Evolutionary conservation across 2,113 vertebrate species (phyloP).

Genomic region (Scartelaos histophorus): DNA sequence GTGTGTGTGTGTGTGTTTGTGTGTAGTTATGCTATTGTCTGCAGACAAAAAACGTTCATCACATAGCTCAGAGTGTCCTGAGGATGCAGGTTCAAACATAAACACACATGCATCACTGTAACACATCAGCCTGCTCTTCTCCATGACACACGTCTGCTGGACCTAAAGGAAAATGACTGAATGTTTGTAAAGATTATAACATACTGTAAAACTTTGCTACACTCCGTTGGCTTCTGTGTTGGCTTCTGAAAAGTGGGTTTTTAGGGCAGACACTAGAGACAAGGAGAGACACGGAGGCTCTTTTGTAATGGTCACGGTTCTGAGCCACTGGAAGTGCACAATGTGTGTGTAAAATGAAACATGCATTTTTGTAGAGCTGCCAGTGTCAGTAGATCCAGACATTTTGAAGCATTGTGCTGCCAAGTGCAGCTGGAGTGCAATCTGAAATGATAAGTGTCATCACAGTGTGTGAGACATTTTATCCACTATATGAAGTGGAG

Average conservation of each 20-base stretch:
- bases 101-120: neutral
- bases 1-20: too few species aligned
- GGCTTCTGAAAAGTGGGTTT: neutral
- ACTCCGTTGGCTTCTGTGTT: too few species aligned
- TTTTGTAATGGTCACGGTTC: neutral
- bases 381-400: neutral
- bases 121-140: neutral
- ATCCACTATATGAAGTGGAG: too few species aligned
- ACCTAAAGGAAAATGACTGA: neutral
- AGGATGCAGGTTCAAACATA: neutral
- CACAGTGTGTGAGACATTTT: neutral
- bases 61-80: neutral
- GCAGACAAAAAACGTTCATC: neutral
- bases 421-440: neutral
- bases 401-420: neutral
- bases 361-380: neutral
- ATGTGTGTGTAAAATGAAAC: neutral
- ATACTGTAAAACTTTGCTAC: too few species aligned
- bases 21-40: neutral
- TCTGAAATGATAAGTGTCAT: neutral
- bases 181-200: neutral
- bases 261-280: neutral
- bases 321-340: neutral
- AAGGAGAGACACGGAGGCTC: neutral
- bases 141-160: too few species aligned